A percentile compares a stretch with the other conserved stretches of the same genome.
Conservation (phyloP, 1,140 invertebrate genomes). For the Drosophila novamexicana region DNA sequence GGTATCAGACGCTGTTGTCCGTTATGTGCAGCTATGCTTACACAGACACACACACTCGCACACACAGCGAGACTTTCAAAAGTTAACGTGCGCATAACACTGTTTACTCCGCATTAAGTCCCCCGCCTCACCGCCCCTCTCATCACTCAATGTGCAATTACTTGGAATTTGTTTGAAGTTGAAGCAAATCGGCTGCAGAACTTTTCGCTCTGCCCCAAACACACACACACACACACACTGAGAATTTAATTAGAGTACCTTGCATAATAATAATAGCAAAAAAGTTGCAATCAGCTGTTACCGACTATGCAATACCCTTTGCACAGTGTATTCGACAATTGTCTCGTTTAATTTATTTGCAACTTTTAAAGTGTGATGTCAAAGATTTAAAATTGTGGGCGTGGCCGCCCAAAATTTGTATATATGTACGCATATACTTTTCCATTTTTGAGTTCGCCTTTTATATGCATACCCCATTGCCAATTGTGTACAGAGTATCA, state of each 20-base stretch:
- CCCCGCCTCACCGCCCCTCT: background rate
- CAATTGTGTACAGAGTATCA: background rate
- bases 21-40: background rate
- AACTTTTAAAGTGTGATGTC: too few relatives aligned
- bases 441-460: too few relatives aligned
- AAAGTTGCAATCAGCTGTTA: background rate
- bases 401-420: too few relatives aligned
- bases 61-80: conserved; percentile 10
- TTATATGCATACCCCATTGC: background rate
- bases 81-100: conserved; percentile 24
- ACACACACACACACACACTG: conserved; percentile 46
- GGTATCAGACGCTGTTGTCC: conserved; percentile 2
- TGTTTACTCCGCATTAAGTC: background rate
- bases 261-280: conserved; percentile 35
- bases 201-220: conserved; percentile 28
- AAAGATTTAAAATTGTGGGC: too few relatives aligned
- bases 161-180: conserved; percentile 79
- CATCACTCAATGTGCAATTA: conserved; percentile 68
- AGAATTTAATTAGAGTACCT: conserved; percentile 74
- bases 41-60: background rate
- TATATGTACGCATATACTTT: too few relatives aligned
- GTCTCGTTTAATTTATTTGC: too few relatives aligned
- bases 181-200: conserved; percentile 50
- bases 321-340: too few relatives aligned
- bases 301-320: background rate